These are phyloP conservation scores for Ricordea florida DNA, from an alignment of 92 coral and sea anemone species.

Conservation along the genomic window DNA sequence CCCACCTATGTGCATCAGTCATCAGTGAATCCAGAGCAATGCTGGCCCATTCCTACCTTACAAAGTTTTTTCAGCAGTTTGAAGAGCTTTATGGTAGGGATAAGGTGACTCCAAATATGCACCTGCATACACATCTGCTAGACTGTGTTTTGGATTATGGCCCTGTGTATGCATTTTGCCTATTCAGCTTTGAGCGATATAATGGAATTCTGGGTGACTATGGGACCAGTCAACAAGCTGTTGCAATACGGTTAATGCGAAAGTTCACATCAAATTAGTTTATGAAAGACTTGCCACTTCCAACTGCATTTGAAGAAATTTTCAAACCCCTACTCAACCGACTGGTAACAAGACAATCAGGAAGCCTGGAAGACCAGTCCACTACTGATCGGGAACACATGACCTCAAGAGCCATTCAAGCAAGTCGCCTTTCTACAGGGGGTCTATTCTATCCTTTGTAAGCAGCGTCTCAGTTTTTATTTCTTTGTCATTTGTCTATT, in stretches of 20 bases:
- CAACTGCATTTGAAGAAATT: conserved; percentile 32
- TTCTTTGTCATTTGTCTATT: too few species aligned
- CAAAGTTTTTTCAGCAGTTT: conserved; percentile 40
- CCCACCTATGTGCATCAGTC: conserved; percentile 14
- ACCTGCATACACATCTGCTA: conserved; percentile 54
- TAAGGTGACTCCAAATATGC: conserved; percentile 60
- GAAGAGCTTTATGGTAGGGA: conserved; percentile 45
- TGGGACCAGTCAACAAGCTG: conserved; percentile 42
- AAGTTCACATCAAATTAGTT: conserved; percentile 18
- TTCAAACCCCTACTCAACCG: too few species aligned
- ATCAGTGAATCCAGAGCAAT: conserved; percentile 10
- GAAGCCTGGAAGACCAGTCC: too few species aligned
- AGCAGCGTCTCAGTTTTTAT: too few species aligned
- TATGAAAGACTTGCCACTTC: conserved; percentile 34
- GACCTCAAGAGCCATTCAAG: too few species aligned
- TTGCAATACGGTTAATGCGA: conserved; percentile 28
- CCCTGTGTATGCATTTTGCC: conserved; percentile 60
- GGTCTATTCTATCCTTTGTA: too few species aligned
- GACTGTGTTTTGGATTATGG: conserved; percentile 58
- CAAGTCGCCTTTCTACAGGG: too few species aligned
- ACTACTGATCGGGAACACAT: too few species aligned
- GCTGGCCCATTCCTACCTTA: conserved; percentile 32
- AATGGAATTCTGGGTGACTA: conserved; percentile 60
- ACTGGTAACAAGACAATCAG: too few species aligned
- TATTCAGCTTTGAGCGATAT: conserved; percentile 55